phyloP scores from a whole-genome alignment of 2,113 vertebrate genomes.

The Lampris incognitus region DNA sequence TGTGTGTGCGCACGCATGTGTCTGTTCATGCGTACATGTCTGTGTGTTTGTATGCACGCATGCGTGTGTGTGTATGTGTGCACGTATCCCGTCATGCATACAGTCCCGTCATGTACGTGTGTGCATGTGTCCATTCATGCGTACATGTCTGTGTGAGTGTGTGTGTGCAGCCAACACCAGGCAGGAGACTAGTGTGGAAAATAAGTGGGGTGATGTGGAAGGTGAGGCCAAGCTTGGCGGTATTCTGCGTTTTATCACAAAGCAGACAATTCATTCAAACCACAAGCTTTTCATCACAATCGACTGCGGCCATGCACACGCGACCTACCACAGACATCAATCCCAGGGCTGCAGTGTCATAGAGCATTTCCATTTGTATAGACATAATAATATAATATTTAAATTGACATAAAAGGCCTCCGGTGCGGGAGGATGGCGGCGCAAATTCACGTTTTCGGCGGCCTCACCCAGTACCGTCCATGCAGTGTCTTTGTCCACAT shows the following conservation, averaged over 20 bases:
- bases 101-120: not conserved
- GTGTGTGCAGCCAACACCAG: not conserved
- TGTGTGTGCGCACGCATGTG: slow-evolving; percentile 1
- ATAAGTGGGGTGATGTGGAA: slow-evolving; percentile 54
- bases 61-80: slow-evolving; percentile 21
- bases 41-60: not conserved
- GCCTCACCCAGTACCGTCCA: no score
- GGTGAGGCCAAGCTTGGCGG: slow-evolving; percentile 25
- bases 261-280: slow-evolving; percentile 33
- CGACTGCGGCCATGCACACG: not conserved
- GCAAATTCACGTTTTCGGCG: no score
- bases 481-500: no score
- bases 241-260: slow-evolving; percentile 45
- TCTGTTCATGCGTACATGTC: no score
- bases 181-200: slow-evolving; percentile 35
- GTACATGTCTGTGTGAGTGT: slow-evolving; percentile 11
- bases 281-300: slow-evolving; percentile 16
- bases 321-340: not conserved
- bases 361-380: no score
- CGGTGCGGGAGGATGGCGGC: no score
- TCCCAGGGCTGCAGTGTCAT: no score
- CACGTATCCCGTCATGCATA: not conserved
- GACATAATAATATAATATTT: no score
- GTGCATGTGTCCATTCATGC: slow-evolving; percentile 13
- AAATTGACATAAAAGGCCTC: no score